Conservation (phyloP, 2,113 vertebrate species). For the Pseudorasbora parva region DNA sequence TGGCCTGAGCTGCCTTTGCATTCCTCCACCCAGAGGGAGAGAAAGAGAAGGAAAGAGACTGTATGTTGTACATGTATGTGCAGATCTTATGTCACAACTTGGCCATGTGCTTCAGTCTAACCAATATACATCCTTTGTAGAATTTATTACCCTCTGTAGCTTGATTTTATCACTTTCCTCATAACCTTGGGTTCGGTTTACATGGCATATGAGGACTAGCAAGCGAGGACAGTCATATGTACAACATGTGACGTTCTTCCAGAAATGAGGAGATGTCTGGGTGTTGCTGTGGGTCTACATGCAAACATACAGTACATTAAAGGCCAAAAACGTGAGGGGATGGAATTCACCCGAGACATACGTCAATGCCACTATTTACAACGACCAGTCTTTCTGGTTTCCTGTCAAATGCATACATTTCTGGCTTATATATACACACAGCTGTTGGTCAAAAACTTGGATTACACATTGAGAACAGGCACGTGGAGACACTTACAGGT, state of each 20-base stretch:
- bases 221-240: not conserved
- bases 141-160: not conserved
- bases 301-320: slow-evolving; percentile 20
- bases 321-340: slow-evolving; percentile 19
- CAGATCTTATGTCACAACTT: slow-evolving; percentile 25
- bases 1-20: slow-evolving; percentile 53
- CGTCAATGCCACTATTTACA: not conserved
- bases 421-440: slow-evolving; percentile 4
- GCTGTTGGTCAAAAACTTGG: slow-evolving; percentile 30
- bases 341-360: not conserved
- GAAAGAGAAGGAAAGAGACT: slow-evolving; percentile 28
- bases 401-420: not conserved
- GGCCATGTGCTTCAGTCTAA: slow-evolving; percentile 4
- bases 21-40: slow-evolving; percentile 41
- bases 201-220: not conserved
- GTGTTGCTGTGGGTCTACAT: not conserved
- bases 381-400: slow-evolving; percentile 51
- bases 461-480: not conserved
- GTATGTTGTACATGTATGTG: slow-evolving; percentile 21
- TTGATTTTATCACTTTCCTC: not conserved
- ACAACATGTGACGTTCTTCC: not conserved
- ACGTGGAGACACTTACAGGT: slow-evolving; percentile 31
- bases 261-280: not conserved
- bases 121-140: not conserved
- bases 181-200: not conserved